A percentile compares a stretch with the other conserved stretches of the same genome.
phyloP scores from a whole-genome alignment of 2,888 invertebrate species.

The Nephrotoma appendiculata region DNA sequence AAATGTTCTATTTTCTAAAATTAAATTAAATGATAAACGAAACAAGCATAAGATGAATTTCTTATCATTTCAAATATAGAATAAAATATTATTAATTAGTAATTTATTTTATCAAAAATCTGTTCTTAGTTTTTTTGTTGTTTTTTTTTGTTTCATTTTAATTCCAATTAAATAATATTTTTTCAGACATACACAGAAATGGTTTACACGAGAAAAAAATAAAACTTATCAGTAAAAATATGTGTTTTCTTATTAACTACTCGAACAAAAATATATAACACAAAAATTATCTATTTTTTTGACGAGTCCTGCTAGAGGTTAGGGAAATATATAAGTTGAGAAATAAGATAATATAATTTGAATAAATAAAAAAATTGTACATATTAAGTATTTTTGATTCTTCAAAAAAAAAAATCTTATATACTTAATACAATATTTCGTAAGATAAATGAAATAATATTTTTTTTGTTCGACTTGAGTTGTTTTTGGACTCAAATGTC shows the following conservation, averaged over 20 bases:
- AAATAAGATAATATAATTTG: background rate
- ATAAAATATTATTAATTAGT: background rate
- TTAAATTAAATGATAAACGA: background rate
- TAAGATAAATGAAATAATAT: background rate
- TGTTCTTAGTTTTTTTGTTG: background rate
- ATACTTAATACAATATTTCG: background rate
- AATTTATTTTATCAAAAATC: background rate
- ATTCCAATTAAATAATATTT: background rate
- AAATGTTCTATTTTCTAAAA: background rate
- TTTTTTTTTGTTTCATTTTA: background rate
- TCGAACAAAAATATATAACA: background rate
- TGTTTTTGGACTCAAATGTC: background rate
- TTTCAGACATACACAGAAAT: background rate
- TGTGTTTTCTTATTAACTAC: background rate
- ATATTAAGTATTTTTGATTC: background rate
- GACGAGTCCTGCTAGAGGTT: constrained; percentile 2
- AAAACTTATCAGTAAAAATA: background rate
- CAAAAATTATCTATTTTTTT: constrained; percentile 1
- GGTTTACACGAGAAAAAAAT: background rate
- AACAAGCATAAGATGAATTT: background rate
- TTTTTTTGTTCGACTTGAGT: background rate
- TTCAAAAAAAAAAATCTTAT: background rate
- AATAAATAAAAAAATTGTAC: background rate
- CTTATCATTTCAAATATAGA: background rate
- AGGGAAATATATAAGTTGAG: background rate